These are phyloP conservation scores for Tautogolabrus adspersus DNA, from an alignment of 2,113 vertebrate genomes.

Conservation along the genomic window DNA sequence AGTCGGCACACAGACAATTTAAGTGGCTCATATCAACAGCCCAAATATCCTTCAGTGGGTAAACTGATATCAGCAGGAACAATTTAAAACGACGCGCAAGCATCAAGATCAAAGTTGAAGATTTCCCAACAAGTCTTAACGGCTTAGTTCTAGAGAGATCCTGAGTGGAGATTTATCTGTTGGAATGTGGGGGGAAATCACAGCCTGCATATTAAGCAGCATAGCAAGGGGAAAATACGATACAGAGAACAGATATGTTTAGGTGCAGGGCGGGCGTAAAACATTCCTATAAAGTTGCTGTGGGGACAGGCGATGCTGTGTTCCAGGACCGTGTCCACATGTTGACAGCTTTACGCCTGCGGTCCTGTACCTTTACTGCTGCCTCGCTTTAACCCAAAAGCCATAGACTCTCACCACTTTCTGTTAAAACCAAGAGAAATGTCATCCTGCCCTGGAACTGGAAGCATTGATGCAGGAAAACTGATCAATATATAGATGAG, in stretches of 20 bases:
- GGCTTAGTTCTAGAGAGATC: constrained; percentile 68
- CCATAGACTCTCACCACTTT: constrained; percentile 46
- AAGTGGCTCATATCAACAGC: constrained; percentile 57
- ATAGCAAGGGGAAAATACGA: constrained; percentile 50
- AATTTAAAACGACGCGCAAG: constrained; percentile 60
- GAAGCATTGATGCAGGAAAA: constrained; percentile 1
- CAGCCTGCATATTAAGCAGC: constrained; percentile 77
- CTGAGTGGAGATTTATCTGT: constrained; percentile 66
- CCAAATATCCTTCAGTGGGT: constrained; percentile 35
- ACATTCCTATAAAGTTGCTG: constrained; percentile 74
- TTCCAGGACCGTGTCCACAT: constrained; percentile 70
- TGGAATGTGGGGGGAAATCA: constrained; percentile 66
- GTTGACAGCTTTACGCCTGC: constrained; percentile 80
- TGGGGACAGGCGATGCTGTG: constrained; percentile 71
- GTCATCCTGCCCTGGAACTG: constrained; percentile 11
- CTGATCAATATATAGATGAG: not conserved
- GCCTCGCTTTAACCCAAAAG: constrained; percentile 73
- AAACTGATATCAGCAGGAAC: constrained; percentile 56
- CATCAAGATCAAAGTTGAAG: constrained; percentile 66
- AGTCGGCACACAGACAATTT: constrained; percentile 46
- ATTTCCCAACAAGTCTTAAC: constrained; percentile 76
- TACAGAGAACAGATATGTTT: constrained; percentile 73
- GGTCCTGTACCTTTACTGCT: constrained; percentile 72
- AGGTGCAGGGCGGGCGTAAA: constrained; percentile 50
- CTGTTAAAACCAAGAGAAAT: constrained; percentile 48